phyloP scores from a whole-genome alignment of 2,113 vertebrate species.

The Trichomycterus rosablanca region DNA sequence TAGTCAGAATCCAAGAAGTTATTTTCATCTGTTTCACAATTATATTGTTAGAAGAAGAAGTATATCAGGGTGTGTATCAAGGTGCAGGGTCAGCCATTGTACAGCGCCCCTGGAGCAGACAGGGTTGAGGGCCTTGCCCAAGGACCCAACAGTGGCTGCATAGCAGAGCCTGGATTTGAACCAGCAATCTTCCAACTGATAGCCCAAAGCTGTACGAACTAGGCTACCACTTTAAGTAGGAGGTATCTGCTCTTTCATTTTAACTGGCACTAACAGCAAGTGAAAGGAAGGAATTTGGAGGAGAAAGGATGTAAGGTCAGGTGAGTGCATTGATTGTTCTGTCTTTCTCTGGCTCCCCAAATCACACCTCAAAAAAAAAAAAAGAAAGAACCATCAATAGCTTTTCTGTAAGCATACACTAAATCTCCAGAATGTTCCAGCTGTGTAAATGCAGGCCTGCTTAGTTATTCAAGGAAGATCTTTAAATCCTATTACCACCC shows the following conservation, averaged over 20 bases:
- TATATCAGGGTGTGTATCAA: no score
- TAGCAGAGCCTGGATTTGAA: background rate
- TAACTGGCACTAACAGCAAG: background rate
- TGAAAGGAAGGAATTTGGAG: background rate
- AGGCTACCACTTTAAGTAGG: background rate
- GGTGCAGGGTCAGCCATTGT: no score
- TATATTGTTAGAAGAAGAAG: no score
- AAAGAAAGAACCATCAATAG: background rate
- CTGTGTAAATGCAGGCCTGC: constrained; percentile 34
- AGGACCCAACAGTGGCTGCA: no score
- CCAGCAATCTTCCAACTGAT: background rate
- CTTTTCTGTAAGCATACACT: no score
- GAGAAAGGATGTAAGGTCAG: no score
- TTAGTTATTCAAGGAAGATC: constrained; percentile 38
- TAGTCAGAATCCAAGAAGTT: background rate
- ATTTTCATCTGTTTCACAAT: no score
- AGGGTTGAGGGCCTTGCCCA: background rate
- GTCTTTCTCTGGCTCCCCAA: background rate
- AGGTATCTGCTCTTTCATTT: background rate
- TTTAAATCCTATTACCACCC: constrained; percentile 60
- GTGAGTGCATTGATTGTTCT: background rate
- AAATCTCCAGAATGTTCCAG: constrained; percentile 48
- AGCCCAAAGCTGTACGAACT: background rate
- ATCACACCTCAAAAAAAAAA: constrained; percentile 43
- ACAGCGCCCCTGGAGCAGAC: no score